Percentiles rank a stretch among this genome's conserved stretches.
Conservation (phyloP, 1,140 invertebrate genomes). For the Drosophila sucinea region DNA sequence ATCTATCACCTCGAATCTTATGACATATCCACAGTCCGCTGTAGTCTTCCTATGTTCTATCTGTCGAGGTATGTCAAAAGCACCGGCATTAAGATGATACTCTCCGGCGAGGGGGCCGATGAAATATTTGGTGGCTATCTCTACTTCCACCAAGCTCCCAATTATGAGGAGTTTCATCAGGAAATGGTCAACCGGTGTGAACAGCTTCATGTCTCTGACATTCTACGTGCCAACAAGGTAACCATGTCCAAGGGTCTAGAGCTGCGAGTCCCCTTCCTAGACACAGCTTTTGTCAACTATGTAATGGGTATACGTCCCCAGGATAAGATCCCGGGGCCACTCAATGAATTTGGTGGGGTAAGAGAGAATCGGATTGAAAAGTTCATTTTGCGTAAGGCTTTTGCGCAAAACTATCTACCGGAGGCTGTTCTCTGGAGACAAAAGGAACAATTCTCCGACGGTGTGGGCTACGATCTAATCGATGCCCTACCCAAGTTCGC, state of each 20-base stretch:
- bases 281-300: constrained; percentile 92
- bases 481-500: constrained; percentile 83
- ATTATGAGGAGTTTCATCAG: constrained; percentile 87
- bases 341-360: constrained; percentile 55
- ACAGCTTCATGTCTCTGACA: constrained; percentile 91
- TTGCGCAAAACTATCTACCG: constrained; percentile 90
- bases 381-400: constrained; percentile 90
- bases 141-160: constrained; percentile 94
- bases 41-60: constrained; percentile 90
- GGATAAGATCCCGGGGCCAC: constrained; percentile 88
- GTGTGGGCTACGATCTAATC: constrained; percentile 86
- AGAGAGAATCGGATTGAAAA: constrained; percentile 87
- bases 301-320: constrained; percentile 89
- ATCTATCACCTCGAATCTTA: constrained; percentile 94
- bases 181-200: constrained; percentile 89
- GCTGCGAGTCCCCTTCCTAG: constrained; percentile 93
- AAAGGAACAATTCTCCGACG: constrained; percentile 96
- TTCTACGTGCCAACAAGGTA: constrained; percentile 93
- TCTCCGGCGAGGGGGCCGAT: constrained; percentile 96
- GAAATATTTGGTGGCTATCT: constrained; percentile 95
- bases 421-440: constrained; percentile 94
- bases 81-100: constrained; percentile 87
- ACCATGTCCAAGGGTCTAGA: constrained; percentile 93
- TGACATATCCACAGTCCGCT: constrained; percentile 95
- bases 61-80: constrained; percentile 88